A percentile compares a stretch with the other conserved stretches of the same genome.
These are phyloP conservation scores for Nephrotoma appendiculata DNA, from an alignment of 2,888 invertebrate species.

Conservation along the genomic window DNA sequence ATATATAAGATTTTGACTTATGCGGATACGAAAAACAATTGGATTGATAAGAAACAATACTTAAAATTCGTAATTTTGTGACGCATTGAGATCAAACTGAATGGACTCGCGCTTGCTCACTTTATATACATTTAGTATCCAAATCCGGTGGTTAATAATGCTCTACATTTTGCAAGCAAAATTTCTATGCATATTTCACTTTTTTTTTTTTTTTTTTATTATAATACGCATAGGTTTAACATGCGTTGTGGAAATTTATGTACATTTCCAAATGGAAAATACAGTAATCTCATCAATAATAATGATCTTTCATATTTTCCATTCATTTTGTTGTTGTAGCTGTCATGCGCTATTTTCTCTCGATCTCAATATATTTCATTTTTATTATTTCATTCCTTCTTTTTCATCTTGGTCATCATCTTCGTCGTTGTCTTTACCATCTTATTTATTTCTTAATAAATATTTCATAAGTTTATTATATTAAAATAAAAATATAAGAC, in stretches of 20 bases:
- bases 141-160: background rate
- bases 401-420: background rate
- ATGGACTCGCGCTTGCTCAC: background rate
- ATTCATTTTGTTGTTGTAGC: background rate
- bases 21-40: background rate
- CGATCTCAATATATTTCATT: background rate
- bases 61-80: background rate
- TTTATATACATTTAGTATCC: background rate
- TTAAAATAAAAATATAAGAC: background rate
- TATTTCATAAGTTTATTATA: background rate
- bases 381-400: background rate
- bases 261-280: background rate
- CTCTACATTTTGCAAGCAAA: background rate
- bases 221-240: background rate
- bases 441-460: background rate
- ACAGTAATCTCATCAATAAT: background rate
- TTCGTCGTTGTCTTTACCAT: background rate
- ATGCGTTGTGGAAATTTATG: background rate
- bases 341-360: background rate
- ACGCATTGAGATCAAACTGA: background rate
- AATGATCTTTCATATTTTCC: background rate
- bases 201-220: background rate
- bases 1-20: background rate
- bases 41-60: background rate
- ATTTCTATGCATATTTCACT: background rate